Base-by-base conservation (phyloP, 2,888 invertebrate species). In the Drosophila paracracens region DNA sequence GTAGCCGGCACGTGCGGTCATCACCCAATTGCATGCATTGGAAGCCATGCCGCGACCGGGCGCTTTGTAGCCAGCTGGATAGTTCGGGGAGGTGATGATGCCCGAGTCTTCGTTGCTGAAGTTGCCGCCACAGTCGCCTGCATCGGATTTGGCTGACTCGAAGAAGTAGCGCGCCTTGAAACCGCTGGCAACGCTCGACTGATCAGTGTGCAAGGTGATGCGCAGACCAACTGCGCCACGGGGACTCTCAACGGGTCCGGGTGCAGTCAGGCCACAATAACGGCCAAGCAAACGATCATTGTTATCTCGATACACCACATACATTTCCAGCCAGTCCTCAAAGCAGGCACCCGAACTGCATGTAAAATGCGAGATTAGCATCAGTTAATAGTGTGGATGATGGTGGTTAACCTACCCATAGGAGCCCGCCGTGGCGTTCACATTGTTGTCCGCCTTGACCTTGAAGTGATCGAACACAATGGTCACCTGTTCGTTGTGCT, bases 141-240 rank as follows among this genome's bases (percentile, higher is more conserved):
- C 97, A 92, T 97, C 97, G 43, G 97, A 96, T 93, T 97, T 97
- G 76, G 97, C 97, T 50, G 96, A 95, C 94, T 98, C 97, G 93
- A 99, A 99, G 87, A 97, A 96, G 93, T 99, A 99, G 88, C 97
- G 95, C 18, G 99, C 99, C 93, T 98, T 98, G 94, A 99, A 99
- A 33, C 99, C 99, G 88, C 98, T 98, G 81, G 96, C 97, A 57
- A 98, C 98, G 67, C 96, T 96, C 81, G 96, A 96, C 35, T 95
- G 95, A 93, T 99, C 97, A 38, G 99, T 97, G 92, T 97, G 97
- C 88, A 99, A 95, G 65, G 98, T 95, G 70, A 99, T 95, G 91
- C 97, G 96, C 81, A 99, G 95, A 46, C 97, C 97, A 74, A 96
- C 95, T 50, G 98, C 97, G 29, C 98, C 98, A 75, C 96, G 95